Evolutionary conservation across 92 coral and sea anemone genomes (phyloP).

Genomic region (Ricordea florida): DNA sequence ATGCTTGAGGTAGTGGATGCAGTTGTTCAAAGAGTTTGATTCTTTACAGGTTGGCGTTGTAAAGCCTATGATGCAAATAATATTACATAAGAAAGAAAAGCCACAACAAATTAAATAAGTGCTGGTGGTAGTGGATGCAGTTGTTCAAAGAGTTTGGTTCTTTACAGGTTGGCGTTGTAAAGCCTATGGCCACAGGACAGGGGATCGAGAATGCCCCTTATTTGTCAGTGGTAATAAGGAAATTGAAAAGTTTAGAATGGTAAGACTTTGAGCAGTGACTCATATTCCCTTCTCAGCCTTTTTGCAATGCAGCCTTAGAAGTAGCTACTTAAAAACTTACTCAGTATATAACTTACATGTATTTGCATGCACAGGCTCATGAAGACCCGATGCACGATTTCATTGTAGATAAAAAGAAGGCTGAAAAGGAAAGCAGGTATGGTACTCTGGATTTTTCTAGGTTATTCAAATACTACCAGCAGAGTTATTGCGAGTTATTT

Average conservation of each 20-base stretch:
- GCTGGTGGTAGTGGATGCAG: no score
- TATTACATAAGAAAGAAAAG: background rate
- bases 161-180: slow-evolving; percentile 96
- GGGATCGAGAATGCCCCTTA: slow-evolving; percentile 97
- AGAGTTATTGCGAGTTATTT: no score
- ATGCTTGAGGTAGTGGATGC: no score
- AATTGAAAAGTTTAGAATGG: slow-evolving; percentile 94
- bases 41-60: background rate
- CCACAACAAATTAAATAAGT: no score
- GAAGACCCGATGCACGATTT: slow-evolving; percentile 99
- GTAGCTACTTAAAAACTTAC: no score
- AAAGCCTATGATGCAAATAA: background rate
- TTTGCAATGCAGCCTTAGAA: no score
- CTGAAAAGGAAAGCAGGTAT: slow-evolving; percentile 90
- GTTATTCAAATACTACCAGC: no score
- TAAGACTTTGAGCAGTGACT: no score
- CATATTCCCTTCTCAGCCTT: no score
- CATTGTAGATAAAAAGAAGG: slow-evolving; percentile 79
- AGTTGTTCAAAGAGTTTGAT: no score
- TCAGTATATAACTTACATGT: background rate
- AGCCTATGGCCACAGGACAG: slow-evolving; percentile 96
- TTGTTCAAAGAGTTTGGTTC: background rate
- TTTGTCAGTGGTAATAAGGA: slow-evolving; percentile 88
- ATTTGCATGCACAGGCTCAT: slow-evolving; percentile 69
- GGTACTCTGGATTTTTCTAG: no score